Percentiles rank a stretch among this genome's conserved stretches.
Evolutionary conservation across 2,797 vertebrate genomes (phyloP).

Genomic region (Gymnoscopelus microlampas): DNA sequence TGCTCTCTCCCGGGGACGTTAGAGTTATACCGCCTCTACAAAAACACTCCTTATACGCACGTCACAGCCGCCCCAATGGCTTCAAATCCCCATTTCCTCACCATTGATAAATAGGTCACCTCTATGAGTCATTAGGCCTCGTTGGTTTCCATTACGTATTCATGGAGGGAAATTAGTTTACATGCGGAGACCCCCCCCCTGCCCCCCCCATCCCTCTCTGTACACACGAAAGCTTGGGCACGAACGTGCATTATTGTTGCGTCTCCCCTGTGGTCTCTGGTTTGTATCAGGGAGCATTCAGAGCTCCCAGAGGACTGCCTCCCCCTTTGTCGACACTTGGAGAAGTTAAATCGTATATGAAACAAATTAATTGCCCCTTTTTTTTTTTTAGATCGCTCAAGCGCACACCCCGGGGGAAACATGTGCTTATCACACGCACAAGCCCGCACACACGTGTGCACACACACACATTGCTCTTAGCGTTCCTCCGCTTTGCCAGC

Average conservation of each 20-base stretch:
- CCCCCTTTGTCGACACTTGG: conserved; percentile 70
- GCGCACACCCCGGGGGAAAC: conserved; percentile 77
- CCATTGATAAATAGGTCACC: conserved; percentile 74
- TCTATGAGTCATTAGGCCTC: conserved; percentile 72
- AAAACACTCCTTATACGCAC: conserved; percentile 54
- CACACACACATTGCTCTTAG: conserved; percentile 38
- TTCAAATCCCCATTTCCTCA: conserved; percentile 43
- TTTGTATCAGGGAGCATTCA: conserved; percentile 79
- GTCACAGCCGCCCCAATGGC: conserved; percentile 51
- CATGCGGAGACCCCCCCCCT: conserved; percentile 41
- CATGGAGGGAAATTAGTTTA: conserved; percentile 68
- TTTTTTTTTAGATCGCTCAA: conserved; percentile 80
- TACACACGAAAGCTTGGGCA: conserved; percentile 65
- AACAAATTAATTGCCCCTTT: conserved; percentile 82
- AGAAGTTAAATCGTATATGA: conserved; percentile 81
- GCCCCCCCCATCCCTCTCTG: conserved; percentile 16
- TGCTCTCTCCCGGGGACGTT: no score
- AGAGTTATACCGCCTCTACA: conserved; percentile 13
- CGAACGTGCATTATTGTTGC: conserved; percentile 62
- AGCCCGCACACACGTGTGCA: conserved; percentile 28
- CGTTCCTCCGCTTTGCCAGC: conserved; percentile 75
- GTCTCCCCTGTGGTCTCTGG: conserved; percentile 71
- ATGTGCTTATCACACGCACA: conserved; percentile 78
- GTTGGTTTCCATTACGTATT: conserved; percentile 68
- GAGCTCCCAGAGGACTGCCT: conserved; percentile 70